A percentile compares a stretch with the other conserved stretches of the same genome.
Conservation (phyloP, 2,113 vertebrate species). For the Tor tambroides region DNA sequence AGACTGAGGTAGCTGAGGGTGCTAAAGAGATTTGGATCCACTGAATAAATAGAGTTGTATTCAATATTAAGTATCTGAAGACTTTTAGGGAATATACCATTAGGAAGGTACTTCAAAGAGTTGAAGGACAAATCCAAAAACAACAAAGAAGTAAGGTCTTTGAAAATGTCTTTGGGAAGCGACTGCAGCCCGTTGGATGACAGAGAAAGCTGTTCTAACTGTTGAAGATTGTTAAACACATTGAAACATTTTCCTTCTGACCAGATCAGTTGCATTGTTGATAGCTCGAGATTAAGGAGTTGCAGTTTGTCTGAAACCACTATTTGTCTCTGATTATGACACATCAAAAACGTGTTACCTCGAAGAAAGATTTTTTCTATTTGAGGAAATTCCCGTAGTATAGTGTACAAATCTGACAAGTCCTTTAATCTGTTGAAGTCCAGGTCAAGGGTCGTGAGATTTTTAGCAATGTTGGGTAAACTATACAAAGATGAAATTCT, state of each 20-base stretch:
- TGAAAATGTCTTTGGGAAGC: slow-evolving; percentile 82
- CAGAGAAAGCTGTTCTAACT: slow-evolving; percentile 74
- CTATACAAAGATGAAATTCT: slow-evolving; percentile 67
- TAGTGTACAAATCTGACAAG: slow-evolving; percentile 72
- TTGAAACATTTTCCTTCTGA: slow-evolving; percentile 75
- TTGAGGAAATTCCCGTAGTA: slow-evolving; percentile 65
- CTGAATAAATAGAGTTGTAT: slow-evolving; percentile 81
- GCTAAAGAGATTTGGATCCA: slow-evolving; percentile 77
- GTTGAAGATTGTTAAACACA: slow-evolving; percentile 79
- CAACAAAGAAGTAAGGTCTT: slow-evolving; percentile 74
- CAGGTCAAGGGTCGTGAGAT: slow-evolving; percentile 69
- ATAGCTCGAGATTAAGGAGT: slow-evolving; percentile 80
- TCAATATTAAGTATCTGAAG: slow-evolving; percentile 77
- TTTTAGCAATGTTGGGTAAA: slow-evolving; percentile 31
- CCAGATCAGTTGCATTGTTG: slow-evolving; percentile 83
- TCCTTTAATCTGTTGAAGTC: slow-evolving; percentile 76
- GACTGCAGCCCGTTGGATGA: slow-evolving; percentile 77
- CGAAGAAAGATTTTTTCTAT: slow-evolving; percentile 73
- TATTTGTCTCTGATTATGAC: slow-evolving; percentile 37
- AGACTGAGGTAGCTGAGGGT: slow-evolving; percentile 74
- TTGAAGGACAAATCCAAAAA: slow-evolving; percentile 82
- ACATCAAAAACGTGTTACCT: slow-evolving; percentile 79
- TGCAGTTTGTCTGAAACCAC: slow-evolving; percentile 68
- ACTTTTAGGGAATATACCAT: slow-evolving; percentile 74
- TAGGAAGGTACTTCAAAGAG: slow-evolving; percentile 75